These are phyloP conservation scores for Buphagus erythrorhynchus DNA, from an alignment of 2,797 vertebrate genomes.

Conservation along the genomic window DNA sequence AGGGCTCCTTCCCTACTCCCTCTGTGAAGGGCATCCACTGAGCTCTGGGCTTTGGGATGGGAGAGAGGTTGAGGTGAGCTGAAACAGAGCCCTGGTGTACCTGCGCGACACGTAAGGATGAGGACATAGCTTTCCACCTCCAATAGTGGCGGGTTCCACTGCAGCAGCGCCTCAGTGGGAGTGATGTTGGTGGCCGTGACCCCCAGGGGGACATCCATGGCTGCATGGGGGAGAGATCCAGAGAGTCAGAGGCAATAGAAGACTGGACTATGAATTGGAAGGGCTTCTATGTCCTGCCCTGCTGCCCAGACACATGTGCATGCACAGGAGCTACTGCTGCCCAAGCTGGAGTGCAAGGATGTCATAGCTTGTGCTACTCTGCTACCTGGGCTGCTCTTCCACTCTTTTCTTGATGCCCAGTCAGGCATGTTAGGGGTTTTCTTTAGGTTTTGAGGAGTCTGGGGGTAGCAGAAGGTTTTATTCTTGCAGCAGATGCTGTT, in stretches of 20 bases:
- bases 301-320: not conserved
- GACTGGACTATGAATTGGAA: not conserved
- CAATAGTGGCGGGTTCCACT: constrained; percentile 87
- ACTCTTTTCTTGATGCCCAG: not conserved
- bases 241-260: not conserved
- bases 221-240: constrained; percentile 68
- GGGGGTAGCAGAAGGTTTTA: not conserved
- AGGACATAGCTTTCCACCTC: constrained; percentile 92
- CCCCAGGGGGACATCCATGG: constrained; percentile 91
- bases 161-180: constrained; percentile 88
- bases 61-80: not conserved
- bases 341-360: not conserved
- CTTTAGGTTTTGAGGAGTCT: not conserved
- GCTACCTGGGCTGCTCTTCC: not conserved
- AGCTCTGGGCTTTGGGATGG: not conserved
- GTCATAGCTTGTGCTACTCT: not conserved
- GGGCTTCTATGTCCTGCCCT: not conserved
- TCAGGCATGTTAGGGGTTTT: not conserved
- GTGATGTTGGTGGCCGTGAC: constrained; percentile 90
- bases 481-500: constrained; percentile 8
- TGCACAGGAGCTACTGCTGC: not conserved
- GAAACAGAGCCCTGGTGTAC: constrained; percentile 66
- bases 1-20: not conserved
- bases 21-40: accelerated
- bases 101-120: constrained; percentile 84